Percentiles rank a stretch among this genome's conserved stretches.
Evolutionary conservation across 2,888 invertebrate species (phyloP).

Genomic region (Pyrocoelia pectoralis): DNA sequence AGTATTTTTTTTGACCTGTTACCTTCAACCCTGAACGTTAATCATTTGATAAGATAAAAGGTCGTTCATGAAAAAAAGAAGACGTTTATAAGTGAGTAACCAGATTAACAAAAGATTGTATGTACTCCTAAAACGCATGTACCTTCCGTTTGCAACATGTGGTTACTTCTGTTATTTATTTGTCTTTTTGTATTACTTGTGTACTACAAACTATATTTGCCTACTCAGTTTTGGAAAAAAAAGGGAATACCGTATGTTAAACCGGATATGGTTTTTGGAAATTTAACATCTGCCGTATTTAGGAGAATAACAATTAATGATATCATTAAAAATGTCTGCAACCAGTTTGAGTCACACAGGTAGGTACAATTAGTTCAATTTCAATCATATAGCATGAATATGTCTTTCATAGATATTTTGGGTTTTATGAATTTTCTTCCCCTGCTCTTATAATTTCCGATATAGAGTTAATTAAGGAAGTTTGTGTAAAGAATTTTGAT

Average conservation of each 20-base stretch:
- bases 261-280: neutral
- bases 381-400: neutral
- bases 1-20: too few relatives aligned
- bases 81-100: too few relatives aligned
- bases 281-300: neutral
- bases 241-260: neutral
- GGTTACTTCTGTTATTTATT: neutral
- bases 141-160: neutral
- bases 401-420: neutral
- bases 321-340: neutral
- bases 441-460: neutral
- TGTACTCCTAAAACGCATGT: too few relatives aligned
- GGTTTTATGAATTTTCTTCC: neutral
- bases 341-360: neutral
- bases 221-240: neutral
- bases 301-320: neutral
- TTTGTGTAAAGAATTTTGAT: constrained; percentile 3
- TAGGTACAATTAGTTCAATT: neutral
- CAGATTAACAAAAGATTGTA: too few relatives aligned
- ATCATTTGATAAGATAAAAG: too few relatives aligned
- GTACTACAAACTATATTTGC: neutral
- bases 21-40: too few relatives aligned
- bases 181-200: neutral
- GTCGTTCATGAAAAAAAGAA: too few relatives aligned
- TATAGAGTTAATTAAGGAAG: neutral